A percentile compares a stretch with the other conserved stretches of the same genome.
These are phyloP conservation scores for Discoglossus pictus DNA, from an alignment of 2,797 vertebrate genomes.

Conservation along the genomic window DNA sequence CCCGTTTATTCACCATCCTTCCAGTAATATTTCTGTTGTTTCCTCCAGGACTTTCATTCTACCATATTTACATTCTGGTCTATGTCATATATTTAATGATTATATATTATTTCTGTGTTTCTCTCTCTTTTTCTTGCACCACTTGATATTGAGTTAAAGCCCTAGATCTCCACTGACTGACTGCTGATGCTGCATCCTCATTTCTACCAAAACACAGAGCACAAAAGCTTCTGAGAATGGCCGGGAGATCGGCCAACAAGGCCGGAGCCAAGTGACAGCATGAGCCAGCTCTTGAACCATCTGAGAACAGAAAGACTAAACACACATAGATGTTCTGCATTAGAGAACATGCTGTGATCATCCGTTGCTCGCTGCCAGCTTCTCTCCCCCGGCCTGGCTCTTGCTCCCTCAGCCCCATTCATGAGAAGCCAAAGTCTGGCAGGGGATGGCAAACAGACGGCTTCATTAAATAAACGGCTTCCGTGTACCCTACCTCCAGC, in stretches of 20 bases:
- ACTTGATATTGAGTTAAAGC: too few species aligned
- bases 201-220: too few species aligned
- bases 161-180: too few species aligned
- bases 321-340: slow-evolving; percentile 21
- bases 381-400: slow-evolving; percentile 8
- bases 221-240: too few species aligned
- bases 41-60: too few species aligned
- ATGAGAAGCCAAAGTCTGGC: not conserved
- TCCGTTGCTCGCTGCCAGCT: not conserved
- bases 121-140: too few species aligned
- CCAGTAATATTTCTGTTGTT: too few species aligned
- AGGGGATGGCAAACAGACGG: slow-evolving; percentile 22
- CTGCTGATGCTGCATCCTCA: too few species aligned
- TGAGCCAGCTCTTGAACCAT: slow-evolving; percentile 1
- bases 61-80: too few species aligned
- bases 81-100: too few species aligned
- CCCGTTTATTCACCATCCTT: too few species aligned
- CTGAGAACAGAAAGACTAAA: not conserved
- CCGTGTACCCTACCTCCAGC: slow-evolving; percentile 8
- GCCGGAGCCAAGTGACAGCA: not conserved
- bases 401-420: slow-evolving; percentile 8
- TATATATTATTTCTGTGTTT: too few species aligned
- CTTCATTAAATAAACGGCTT: slow-evolving; percentile 5
- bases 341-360: slow-evolving; percentile 3
- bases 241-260: not conserved